A percentile compares a stretch with the other conserved stretches of the same genome.
These are phyloP conservation scores for Lamprotornis superbus DNA, from an alignment of 2,113 vertebrate species.

Conservation along the genomic window DNA sequence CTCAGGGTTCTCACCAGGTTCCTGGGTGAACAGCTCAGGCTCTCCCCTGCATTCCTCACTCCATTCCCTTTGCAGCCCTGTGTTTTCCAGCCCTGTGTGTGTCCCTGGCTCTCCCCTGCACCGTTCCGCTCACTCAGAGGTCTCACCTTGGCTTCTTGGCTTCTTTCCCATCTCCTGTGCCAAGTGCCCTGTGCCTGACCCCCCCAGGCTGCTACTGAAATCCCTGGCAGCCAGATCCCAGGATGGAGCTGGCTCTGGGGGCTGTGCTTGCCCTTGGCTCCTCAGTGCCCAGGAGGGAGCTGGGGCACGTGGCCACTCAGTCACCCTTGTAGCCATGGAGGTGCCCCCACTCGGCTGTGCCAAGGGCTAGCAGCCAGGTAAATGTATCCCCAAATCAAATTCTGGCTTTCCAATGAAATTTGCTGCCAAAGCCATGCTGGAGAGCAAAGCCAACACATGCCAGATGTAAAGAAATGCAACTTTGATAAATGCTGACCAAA, in stretches of 20 bases:
- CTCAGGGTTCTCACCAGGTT: neutral
- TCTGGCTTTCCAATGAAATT: neutral
- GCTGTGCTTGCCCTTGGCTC: neutral
- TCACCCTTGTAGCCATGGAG: accelerated
- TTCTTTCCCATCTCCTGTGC: neutral
- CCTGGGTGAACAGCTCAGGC: accelerated
- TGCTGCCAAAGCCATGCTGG: neutral
- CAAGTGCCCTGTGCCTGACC: neutral
- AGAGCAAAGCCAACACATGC: neutral
- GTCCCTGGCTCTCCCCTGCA: neutral
- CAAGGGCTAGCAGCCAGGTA: neutral
- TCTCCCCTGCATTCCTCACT: neutral
- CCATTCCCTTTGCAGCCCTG: neutral
- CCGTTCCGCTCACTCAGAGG: accelerated
- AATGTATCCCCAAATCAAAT: neutral
- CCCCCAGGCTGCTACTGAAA: neutral
- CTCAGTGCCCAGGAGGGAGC: neutral
- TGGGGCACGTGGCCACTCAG: neutral
- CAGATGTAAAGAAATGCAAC: neutral
- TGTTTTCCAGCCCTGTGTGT: accelerated
- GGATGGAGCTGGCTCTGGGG: neutral
- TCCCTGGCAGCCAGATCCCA: neutral
- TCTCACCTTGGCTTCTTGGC: neutral
- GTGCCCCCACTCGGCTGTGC: neutral
- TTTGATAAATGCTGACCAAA: neutral